A percentile compares a stretch with the other conserved stretches of the same genome.
These are phyloP conservation scores for Cyprinodon tularosa DNA, from an alignment of 2,113 vertebrate species.

Conservation along the genomic window DNA sequence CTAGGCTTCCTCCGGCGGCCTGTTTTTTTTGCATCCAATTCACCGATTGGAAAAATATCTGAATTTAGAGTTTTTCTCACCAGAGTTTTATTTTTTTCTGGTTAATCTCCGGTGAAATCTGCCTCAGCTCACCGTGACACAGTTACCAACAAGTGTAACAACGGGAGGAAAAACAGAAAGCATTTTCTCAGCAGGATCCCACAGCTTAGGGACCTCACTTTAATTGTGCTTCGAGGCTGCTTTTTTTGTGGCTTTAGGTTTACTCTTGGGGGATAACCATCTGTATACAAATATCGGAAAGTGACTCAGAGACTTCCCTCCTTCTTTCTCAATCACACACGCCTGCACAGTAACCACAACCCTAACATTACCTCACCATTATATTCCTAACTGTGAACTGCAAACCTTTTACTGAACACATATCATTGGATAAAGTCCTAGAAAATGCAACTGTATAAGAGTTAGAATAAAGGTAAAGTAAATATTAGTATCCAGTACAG, in stretches of 20 bases:
- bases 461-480: not conserved
- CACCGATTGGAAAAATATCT: not conserved
- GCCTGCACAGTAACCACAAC: not conserved
- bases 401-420: not conserved
- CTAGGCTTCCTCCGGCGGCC: not conserved
- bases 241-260: slow-evolving; percentile 50
- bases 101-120: slow-evolving; percentile 9
- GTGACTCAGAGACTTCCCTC: slow-evolving; percentile 48
- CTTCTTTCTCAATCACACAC: not conserved
- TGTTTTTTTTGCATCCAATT: not conserved
- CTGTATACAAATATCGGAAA: slow-evolving; percentile 63
- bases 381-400: not conserved
- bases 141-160: slow-evolving; percentile 15
- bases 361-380: not conserved
- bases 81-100: not conserved
- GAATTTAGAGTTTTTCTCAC: not conserved
- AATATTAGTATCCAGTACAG: not conserved
- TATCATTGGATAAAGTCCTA: not conserved
- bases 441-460: not conserved
- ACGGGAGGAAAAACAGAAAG: slow-evolving; percentile 14
- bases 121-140: slow-evolving; percentile 24
- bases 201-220: slow-evolving; percentile 37
- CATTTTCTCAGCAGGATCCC: slow-evolving; percentile 44
- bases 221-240: slow-evolving; percentile 40
- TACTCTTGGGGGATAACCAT: slow-evolving; percentile 41